Conservation (phyloP, 1,140 invertebrate species). For the Popillia japonica region DNA sequence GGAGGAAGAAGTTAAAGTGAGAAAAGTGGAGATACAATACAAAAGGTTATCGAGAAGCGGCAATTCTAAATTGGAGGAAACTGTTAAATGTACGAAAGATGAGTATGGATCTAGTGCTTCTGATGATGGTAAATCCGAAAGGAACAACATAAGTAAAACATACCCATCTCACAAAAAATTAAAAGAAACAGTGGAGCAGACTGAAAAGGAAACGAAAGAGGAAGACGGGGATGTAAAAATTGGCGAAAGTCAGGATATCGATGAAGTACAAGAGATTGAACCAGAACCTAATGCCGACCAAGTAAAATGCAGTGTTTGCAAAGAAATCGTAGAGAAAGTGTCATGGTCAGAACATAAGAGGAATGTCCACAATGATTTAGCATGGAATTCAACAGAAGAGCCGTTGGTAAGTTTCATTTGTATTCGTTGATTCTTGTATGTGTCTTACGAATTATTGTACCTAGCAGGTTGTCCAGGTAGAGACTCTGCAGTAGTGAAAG, state of each 20-base stretch:
- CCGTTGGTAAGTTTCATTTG: constrained; percentile 17
- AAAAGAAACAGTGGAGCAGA: neutral
- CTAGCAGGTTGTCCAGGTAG: constrained; percentile 33
- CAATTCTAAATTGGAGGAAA: neutral
- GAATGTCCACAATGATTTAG: constrained; percentile 2
- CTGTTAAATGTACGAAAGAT: neutral
- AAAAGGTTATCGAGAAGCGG: neutral
- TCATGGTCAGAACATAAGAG: neutral
- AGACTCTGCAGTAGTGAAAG: constrained; percentile 26
- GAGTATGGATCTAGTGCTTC: neutral
- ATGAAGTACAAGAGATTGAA: neutral
- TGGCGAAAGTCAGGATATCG: neutral
- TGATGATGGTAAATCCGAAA: neutral
- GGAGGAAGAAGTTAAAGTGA: neutral
- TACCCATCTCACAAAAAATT: neutral
- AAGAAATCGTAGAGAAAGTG: neutral
- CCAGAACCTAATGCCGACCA: neutral
- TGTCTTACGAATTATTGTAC: constrained; percentile 28
- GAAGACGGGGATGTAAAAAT: neutral
- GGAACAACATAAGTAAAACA: neutral
- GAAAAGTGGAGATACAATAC: neutral
- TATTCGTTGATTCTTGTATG: neutral
- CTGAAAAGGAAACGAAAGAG: neutral
- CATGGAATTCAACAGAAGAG: neutral
- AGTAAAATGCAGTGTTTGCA: neutral